Evolutionary conservation across 2,888 invertebrate species (phyloP).

Genomic region (Nesidiocoris tenuis): DNA sequence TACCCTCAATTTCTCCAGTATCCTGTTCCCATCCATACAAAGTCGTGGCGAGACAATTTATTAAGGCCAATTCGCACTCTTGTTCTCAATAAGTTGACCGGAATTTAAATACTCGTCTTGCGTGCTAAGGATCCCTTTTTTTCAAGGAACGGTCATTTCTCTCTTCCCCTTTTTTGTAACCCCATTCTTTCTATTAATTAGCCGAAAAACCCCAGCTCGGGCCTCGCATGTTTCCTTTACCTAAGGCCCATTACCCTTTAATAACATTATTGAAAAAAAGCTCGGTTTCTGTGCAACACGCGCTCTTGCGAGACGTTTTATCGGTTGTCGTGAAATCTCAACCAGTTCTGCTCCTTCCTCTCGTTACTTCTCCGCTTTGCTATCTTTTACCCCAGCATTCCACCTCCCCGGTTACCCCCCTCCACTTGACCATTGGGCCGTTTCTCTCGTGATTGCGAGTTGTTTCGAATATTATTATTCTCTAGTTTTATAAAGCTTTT

Average conservation of each 20-base stretch:
- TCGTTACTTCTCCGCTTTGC: not conserved
- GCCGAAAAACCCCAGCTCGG: not conserved
- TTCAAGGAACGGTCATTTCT: not conserved
- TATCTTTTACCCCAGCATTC: not conserved
- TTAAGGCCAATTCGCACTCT: not conserved
- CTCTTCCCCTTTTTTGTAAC: not conserved
- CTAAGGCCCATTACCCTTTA: slow-evolving; percentile 5
- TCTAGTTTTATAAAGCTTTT: not conserved
- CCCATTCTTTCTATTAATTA: not conserved
- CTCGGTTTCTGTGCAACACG: slow-evolving; percentile 19
- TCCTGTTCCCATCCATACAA: no score
- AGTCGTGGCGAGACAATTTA: not conserved
- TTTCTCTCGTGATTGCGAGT: not conserved
- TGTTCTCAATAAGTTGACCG: not conserved
- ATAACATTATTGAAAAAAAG: slow-evolving; percentile 28
- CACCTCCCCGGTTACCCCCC: not conserved
- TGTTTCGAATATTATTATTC: not conserved
- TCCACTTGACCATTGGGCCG: not conserved
- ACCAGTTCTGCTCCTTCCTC: not conserved
- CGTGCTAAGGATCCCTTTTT: not conserved
- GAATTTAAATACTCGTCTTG: not conserved
- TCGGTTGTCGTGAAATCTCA: slow-evolving; percentile 25
- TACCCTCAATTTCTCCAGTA: no score
- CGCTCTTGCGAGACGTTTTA: slow-evolving; percentile 24
- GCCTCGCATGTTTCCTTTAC: not conserved